Base-by-base conservation (phyloP, 2,888 invertebrate species). In the Deilephila elpenor region DNA sequence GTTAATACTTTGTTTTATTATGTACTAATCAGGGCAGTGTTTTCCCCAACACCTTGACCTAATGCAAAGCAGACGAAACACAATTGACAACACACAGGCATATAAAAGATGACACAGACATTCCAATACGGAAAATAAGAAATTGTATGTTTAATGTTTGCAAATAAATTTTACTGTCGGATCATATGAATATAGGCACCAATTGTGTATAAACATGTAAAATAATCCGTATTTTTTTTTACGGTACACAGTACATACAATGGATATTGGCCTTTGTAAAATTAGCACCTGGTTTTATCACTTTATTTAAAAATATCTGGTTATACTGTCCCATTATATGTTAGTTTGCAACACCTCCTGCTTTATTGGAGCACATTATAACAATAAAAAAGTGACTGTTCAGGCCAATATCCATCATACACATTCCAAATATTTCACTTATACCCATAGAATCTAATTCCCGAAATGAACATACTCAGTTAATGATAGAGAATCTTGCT, bases 31-130 rank as follows among this genome's bases (percentile, higher is more conserved):
- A 5, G 32, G 44, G 11, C 44, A 14, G 44, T 44, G 14, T 44
- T 44, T 44, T 14, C 2, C 44, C 44, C 44, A 11, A 25, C 25
- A 11, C 56, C n/a, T 6, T 56, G 56, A 56, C 56, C 56, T n/a
- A 17, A 56, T 56, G 56, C 6, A 56, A 56, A 56, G 6, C 56
- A 56, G 56, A 19, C 56, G 11, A 44, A 51, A 56, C 56, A n/a
- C 56, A 56, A 56, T n/a, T 56, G 56, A 56, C 56, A 56, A n/a
- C 56, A 56, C 56, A 56, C 56, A 56, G 56, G n/a, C 56, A n/a
- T 56, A 6, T 14, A 56, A 56, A 56, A 56, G 56, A 56, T n/a
- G 19, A 56, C 56, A 56, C 5, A 56, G 56, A 53, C 56, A 6
- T 19, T 56, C 17, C n/a, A n/a, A 56, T 56, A 56, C n/a, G n/a